A percentile compares a stretch with the other conserved stretches of the same genome.
These are phyloP conservation scores for Tinea pellionella DNA, from an alignment of 2,888 invertebrate genomes.

Conservation along the genomic window DNA sequence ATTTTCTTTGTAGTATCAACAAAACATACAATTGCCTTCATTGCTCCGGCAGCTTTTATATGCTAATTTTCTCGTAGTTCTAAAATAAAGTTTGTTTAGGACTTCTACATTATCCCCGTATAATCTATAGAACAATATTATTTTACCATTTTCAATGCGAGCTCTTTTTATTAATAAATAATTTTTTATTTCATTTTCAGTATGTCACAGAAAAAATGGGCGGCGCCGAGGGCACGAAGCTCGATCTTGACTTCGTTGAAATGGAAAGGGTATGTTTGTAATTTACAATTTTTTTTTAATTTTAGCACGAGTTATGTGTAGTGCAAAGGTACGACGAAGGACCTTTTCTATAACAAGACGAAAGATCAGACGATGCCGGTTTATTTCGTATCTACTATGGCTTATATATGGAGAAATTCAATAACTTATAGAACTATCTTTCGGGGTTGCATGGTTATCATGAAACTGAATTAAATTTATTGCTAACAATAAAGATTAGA, in stretches of 20 bases:
- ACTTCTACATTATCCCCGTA: neutral
- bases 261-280: slow-evolving; percentile 92
- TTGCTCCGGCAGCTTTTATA: neutral
- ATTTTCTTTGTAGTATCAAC: neutral
- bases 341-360: too few relatives aligned
- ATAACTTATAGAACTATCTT: too few relatives aligned
- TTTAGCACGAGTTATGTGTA: neutral
- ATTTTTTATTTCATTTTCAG: slow-evolving; percentile 72
- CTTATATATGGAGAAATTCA: too few relatives aligned
- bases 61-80: neutral
- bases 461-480: too few relatives aligned
- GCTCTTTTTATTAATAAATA: neutral
- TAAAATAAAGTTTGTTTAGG: neutral
- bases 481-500: too few relatives aligned
- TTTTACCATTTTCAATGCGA: neutral
- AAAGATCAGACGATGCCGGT: too few relatives aligned
- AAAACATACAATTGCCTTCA: neutral
- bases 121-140: neutral
- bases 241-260: slow-evolving; percentile 98
- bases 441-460: too few relatives aligned
- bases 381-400: too few relatives aligned
- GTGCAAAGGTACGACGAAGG: too few relatives aligned
- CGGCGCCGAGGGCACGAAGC: slow-evolving; percentile 98
- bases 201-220: slow-evolving; percentile 99
- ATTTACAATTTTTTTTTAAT: neutral